Base-by-base conservation (phyloP, 2,113 vertebrate species). In the Mesitornis unicolor region DNA sequence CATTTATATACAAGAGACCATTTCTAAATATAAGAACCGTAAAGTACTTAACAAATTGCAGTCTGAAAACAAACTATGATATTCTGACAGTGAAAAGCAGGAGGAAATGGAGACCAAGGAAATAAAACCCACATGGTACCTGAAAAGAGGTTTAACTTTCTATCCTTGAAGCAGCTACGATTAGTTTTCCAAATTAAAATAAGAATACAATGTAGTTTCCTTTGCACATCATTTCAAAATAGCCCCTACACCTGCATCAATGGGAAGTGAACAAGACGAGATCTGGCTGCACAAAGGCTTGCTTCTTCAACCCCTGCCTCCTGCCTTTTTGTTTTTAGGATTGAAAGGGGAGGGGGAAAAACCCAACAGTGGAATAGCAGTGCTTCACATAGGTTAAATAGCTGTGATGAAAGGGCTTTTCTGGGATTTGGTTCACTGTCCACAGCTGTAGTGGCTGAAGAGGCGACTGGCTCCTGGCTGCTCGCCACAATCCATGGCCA, bases 381-480 rank as follows among this genome's bases (percentile, higher is more conserved):
- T 12, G 26, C 24, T 68, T 51, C 16, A 59, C 31, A 48, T 2
- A 20, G 33, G 43, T 70, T 53, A 53, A 75, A 31, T 1, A 60
- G 24, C 20, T 57, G 7, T 18, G 19, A 33, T 7, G 8, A 80
- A 84, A 60, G 20, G 24, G 20, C 36, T 77, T 90, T 87, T 50
- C 68, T 28, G 40, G 45, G 43, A 36, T 7, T 29, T 76, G 26
- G 11, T 50, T 91, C 20, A 20, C 35, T 50, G 68, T 31, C 40
- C n/a, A 38, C 25, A 73, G 59, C 28, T 26, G 26, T 8, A 87
- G 68, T 0, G 2, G 54, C 21, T 42, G 59, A 42, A 67, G 59
- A 51, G 29, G 35, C 0, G 0, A 54, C 10, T 0, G 6, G 17
- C 11, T 73, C 48, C 42, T 19, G 40, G 51, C 42, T 75, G 53